phyloP scores from a whole-genome alignment of 1,140 invertebrate species.

The Dermatophagoides farinae region DNA sequence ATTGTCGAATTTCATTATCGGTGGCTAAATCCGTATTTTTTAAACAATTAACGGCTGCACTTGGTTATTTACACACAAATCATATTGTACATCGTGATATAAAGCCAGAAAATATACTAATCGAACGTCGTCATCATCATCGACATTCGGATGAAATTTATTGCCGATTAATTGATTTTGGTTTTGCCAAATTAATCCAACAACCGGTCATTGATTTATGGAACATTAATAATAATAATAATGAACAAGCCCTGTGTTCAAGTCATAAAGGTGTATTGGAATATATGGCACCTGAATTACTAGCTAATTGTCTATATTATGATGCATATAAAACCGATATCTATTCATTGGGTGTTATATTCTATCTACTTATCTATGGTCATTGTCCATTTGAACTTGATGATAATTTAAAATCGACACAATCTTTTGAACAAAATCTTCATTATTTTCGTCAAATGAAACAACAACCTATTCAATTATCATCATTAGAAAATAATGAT shows the following conservation, averaged over 20 bases:
- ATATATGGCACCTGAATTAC: conserved; percentile 10
- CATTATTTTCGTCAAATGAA: no score
- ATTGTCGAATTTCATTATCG: not conserved
- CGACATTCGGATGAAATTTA: not conserved
- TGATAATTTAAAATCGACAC: no score
- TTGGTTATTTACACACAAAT: not conserved
- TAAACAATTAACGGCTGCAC: not conserved
- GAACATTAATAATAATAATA: not conserved
- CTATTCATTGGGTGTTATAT: conserved; percentile 6
- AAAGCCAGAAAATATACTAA: conserved; percentile 7
- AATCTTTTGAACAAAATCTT: no score
- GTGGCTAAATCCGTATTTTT: not conserved
- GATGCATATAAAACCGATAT: conserved; percentile 8
- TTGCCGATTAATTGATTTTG: conserved; percentile 8
- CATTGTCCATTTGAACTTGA: not conserved
- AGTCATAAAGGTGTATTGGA: conserved; percentile 2
- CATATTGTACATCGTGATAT: not conserved
- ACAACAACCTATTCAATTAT: no score
- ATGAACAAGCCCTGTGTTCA: not conserved
- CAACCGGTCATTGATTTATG: not conserved
- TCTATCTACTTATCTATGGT: not conserved
- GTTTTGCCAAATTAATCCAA: not conserved
- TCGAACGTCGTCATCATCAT: not conserved
- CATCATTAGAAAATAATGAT: no score
- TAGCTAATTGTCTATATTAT: not conserved